Conservation (phyloP, 2,113 vertebrate genomes). For the Prunella himalayana region DNA sequence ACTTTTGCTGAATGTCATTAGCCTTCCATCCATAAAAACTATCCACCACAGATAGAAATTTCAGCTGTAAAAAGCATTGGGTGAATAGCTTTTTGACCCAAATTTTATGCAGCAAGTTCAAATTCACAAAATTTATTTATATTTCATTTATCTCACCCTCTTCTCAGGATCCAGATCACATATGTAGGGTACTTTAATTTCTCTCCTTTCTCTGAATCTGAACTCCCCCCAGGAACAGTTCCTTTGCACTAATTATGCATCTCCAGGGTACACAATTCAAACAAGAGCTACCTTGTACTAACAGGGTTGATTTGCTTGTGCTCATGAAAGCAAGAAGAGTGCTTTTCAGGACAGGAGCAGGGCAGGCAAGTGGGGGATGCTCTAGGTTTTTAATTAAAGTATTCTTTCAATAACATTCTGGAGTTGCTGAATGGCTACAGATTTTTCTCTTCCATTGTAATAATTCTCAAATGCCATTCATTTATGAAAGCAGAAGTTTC, state of each 20-base stretch:
- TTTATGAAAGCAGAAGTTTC: not conserved
- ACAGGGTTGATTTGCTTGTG: slow-evolving; percentile 15
- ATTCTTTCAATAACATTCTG: not conserved
- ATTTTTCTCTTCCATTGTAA: not conserved
- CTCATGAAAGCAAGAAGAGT: not conserved
- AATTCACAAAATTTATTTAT: not conserved
- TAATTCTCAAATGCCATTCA: not conserved
- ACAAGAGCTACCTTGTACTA: slow-evolving; percentile 49
- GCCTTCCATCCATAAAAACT: not conserved
- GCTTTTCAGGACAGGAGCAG: not conserved
- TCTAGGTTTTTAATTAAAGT: not conserved
- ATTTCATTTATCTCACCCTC: not conserved
- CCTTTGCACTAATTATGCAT: slow-evolving; percentile 21
- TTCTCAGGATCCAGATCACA: not conserved
- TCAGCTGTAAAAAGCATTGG: not conserved
- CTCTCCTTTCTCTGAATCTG: not conserved
- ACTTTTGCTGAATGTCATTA: not conserved
- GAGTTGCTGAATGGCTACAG: not conserved
- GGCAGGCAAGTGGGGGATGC: not conserved
- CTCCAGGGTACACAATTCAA: slow-evolving; percentile 36
- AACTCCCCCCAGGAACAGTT: not conserved
- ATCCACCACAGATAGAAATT: not conserved
- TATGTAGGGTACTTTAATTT: not conserved
- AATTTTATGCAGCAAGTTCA: not conserved
- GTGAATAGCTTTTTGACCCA: not conserved